Conservation (phyloP, 2,888 invertebrate species). For the Cosmia trapezina region DNA sequence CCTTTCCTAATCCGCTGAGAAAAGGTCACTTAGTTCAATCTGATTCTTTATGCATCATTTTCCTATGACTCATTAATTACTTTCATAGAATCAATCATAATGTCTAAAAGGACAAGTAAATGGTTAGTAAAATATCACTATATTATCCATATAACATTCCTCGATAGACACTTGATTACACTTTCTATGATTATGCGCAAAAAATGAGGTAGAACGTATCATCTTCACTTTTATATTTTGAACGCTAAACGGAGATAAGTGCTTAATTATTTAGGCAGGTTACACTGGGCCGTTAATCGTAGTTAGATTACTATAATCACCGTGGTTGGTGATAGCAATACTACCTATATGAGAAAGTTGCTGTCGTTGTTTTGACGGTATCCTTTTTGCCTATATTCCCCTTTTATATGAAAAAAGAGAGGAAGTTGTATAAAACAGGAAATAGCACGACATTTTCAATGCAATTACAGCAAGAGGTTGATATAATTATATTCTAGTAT, state of each 20-base stretch:
- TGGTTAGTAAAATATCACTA: constrained; percentile 39
- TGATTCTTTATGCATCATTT: not conserved
- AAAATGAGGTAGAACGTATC: constrained; percentile 40
- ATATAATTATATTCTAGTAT: constrained; percentile 16
- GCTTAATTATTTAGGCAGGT: constrained; percentile 38
- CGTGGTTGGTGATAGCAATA: not conserved
- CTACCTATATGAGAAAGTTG: constrained; percentile 1
- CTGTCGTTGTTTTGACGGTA: not conserved
- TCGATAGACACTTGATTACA: constrained; percentile 53
- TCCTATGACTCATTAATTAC: constrained; percentile 33
- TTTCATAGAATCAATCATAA: constrained; percentile 62
- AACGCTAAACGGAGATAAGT: constrained; percentile 10
- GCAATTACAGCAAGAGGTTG: constrained; percentile 1
- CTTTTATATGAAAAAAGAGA: constrained; percentile 16
- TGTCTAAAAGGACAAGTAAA: constrained; percentile 53
- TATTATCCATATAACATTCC: constrained; percentile 43
- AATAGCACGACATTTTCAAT: not conserved
- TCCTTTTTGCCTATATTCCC: constrained; percentile 11
- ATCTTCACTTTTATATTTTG: constrained; percentile 40
- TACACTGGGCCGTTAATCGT: constrained; percentile 7
- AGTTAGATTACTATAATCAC: constrained; percentile 2
- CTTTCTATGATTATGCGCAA: constrained; percentile 61
- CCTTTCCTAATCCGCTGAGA: constrained; percentile 3
- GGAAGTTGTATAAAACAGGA: not conserved
- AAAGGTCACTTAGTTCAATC: constrained; percentile 35